Base-by-base conservation (phyloP, 2,113 vertebrate genomes). In the Indicator indicator region DNA sequence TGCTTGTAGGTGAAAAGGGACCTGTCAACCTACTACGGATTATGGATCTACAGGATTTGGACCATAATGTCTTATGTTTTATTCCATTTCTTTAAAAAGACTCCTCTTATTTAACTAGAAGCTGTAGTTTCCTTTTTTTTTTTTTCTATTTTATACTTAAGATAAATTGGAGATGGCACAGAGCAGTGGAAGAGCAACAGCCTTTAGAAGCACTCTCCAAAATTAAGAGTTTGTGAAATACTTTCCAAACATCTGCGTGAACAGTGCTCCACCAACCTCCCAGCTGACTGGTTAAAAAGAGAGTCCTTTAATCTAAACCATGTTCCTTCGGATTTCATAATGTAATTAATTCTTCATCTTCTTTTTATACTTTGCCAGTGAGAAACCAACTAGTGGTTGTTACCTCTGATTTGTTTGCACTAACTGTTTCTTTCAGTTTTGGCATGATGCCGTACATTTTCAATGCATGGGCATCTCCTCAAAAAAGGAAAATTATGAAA, bases 221-320 rank as follows among this genome's bases (percentile, higher is more conserved):
- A 93, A 90, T 60, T 1, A 12, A 92, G 63, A 89, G 55, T 90
- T 94, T 81, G 71, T 74, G 93, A 63, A 87, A 87, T 92, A 68
- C 30, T 75, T 86, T 90, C 87, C 85, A 71, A 87, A 97, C 96
- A 94, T 93, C 88, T 96, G 89, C 64, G n/a, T 52, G 96, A 91
- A n/a, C 26, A 85, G 44, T 59, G 36, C 67, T 91, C 32, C 27
- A 93, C 92, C 82, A 95, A 11, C 71, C 73, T 96, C 93, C 93
- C 91, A 92, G 54, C n/a, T 0, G 30, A 62, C 46, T 58, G 40
- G 54, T 68, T 82, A 82, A 73, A 92, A 71, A 68, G 71, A 83
- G 48, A 5, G 3, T 68, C 70, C 81, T 96, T 92, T 96, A 93
- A 96, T 95, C 30, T 87, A 90, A 97, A 96, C 72, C 83, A 78